Evolutionary conservation across 2,113 vertebrate species (phyloP).

Genomic region (Crotophaga sulcirostris): DNA sequence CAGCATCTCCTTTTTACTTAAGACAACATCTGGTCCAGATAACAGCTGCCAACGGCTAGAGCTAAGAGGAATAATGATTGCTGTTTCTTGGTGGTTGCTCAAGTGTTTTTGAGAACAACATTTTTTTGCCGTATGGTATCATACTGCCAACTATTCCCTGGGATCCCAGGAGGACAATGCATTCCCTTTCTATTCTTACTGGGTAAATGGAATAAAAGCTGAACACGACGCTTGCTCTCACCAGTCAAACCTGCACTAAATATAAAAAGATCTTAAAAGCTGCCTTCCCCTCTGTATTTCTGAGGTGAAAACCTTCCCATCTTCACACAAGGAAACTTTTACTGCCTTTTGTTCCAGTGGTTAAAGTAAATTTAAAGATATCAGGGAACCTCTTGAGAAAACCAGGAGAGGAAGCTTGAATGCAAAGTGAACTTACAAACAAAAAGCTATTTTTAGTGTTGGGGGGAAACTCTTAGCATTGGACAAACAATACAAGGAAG

Average conservation of each 20-base stretch:
- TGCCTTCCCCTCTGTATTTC: background rate
- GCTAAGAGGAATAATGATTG: background rate
- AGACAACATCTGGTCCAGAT: conserved; percentile 76
- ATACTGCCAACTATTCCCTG: conserved; percentile 47
- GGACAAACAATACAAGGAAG: conserved; percentile 88
- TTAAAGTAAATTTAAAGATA: conserved; percentile 71
- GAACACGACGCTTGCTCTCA: conserved; percentile 15
- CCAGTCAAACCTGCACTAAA: conserved; percentile 53
- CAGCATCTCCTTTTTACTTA: conserved; percentile 67
- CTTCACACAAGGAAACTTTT: conserved; percentile 49
- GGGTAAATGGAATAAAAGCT: conserved; percentile 12
- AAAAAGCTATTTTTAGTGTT: conserved; percentile 87
- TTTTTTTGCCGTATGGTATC: background rate
- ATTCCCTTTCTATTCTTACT: conserved; percentile 46
- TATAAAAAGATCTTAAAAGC: conserved; percentile 29
- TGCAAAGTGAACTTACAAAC: conserved; percentile 83
- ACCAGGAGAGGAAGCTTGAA: conserved; percentile 76
- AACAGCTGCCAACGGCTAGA: conserved; percentile 43
- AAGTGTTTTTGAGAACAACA: background rate
- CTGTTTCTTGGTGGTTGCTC: conserved; percentile 2
- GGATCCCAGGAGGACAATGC: conserved; percentile 53
- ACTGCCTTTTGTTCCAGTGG: conserved; percentile 78
- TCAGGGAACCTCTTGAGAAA: conserved; percentile 65
- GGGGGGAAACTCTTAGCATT: conserved; percentile 74
- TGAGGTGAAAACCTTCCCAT: conserved; percentile 55